A percentile compares a stretch with the other conserved stretches of the same genome.
Evolutionary conservation across 2,888 invertebrate genomes (phyloP).

Genomic region (Eumerus sabulonum): DNA sequence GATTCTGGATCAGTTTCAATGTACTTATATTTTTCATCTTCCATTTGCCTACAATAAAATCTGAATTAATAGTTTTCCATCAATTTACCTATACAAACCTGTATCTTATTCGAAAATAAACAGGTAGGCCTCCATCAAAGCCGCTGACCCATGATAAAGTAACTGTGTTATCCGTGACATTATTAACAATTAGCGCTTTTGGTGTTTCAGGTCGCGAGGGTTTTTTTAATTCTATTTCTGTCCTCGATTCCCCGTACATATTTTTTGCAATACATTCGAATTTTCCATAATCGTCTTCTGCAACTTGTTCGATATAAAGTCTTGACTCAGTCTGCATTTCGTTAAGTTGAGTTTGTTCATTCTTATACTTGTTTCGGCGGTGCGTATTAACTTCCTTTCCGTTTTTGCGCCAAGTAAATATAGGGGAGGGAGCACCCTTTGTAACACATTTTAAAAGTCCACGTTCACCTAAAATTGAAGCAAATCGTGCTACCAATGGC

Average conservation of each 20-base stretch:
- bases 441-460: constrained; percentile 74
- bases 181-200: constrained; percentile 72
- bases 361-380: constrained; percentile 75
- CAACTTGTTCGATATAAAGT: constrained; percentile 74
- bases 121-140: constrained; percentile 76
- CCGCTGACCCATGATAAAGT: constrained; percentile 74
- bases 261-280: constrained; percentile 76
- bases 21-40: constrained; percentile 76
- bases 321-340: constrained; percentile 74
- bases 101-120: constrained; percentile 74
- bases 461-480: constrained; percentile 74
- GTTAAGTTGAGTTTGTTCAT: constrained; percentile 74
- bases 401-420: constrained; percentile 75
- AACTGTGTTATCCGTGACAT: constrained; percentile 75
- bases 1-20: constrained; percentile 74
- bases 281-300: constrained; percentile 75
- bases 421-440: constrained; percentile 74
- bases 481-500: constrained; percentile 74
- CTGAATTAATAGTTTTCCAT: not conserved
- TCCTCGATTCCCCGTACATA: constrained; percentile 74
- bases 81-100: constrained; percentile 51
- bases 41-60: constrained; percentile 68
- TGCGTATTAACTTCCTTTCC: constrained; percentile 77
- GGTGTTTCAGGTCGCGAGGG: constrained; percentile 75
- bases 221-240: constrained; percentile 74